Evolutionary conservation across 1,140 invertebrate species (phyloP).

Genomic region (Latrodectus geometricus): DNA sequence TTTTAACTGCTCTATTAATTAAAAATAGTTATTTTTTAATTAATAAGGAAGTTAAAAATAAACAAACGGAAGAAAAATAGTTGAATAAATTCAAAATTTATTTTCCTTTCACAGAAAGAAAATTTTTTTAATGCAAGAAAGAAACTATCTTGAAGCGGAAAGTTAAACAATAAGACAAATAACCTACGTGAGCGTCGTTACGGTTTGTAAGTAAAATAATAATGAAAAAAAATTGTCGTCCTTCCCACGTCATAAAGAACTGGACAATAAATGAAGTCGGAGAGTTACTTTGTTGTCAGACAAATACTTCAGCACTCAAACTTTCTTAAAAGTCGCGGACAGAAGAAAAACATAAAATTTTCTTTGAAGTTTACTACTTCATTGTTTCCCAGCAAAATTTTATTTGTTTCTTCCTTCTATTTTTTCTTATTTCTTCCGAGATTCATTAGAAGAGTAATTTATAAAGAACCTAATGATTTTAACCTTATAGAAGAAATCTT

Average conservation of each 20-base stretch:
- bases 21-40: too few relatives aligned
- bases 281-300: slow-evolving; percentile 54
- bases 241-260: slow-evolving; percentile 29
- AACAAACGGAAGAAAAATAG: too few relatives aligned
- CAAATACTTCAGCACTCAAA: slow-evolving; percentile 46
- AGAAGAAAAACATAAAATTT: slow-evolving; percentile 47
- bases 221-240: slow-evolving; percentile 35
- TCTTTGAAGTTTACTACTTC: slow-evolving; percentile 48
- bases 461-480: slow-evolving; percentile 18
- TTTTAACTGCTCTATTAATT: too few relatives aligned
- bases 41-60: too few relatives aligned
- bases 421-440: slow-evolving; percentile 21
- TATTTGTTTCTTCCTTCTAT: neutral
- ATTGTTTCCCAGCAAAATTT: slow-evolving; percentile 31
- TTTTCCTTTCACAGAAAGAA: too few relatives aligned
- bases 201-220: slow-evolving; percentile 36
- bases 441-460: slow-evolving; percentile 51
- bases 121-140: too few relatives aligned
- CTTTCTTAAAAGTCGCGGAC: slow-evolving; percentile 32
- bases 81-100: too few relatives aligned
- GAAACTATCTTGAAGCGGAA: neutral
- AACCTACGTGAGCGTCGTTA: slow-evolving; percentile 32
- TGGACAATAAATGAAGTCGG: slow-evolving; percentile 31
- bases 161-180: slow-evolving; percentile 55
- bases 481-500: neutral